These are phyloP conservation scores for Kryphioiulus occultus DNA, from an alignment of 2,888 invertebrate genomes.

Conservation along the genomic window DNA sequence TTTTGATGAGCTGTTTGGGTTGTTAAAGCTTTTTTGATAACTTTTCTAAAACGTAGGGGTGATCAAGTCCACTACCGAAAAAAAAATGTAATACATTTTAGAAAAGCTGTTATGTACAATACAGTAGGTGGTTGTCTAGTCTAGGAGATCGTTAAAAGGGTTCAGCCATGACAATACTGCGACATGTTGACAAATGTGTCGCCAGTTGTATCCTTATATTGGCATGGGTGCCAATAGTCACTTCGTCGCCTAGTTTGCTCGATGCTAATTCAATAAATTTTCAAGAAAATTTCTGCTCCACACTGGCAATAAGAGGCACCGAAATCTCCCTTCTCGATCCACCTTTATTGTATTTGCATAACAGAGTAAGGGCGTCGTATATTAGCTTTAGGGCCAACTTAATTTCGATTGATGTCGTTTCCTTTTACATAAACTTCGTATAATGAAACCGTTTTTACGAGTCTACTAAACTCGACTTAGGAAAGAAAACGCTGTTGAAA, in stretches of 20 bases:
- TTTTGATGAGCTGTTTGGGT: no score
- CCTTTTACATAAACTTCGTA: slow-evolving; percentile 6
- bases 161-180: neutral
- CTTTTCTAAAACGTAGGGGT: no score
- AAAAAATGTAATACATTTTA: no score
- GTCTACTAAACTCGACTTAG: slow-evolving; percentile 31
- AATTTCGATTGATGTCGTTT: slow-evolving; percentile 31
- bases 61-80: no score
- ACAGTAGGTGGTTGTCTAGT: no score
- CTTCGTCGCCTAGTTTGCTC: neutral
- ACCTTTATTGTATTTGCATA: slow-evolving; percentile 25
- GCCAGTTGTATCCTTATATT: neutral
- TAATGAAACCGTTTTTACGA: slow-evolving; percentile 31
- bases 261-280: slow-evolving; percentile 10
- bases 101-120: no score
- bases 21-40: no score
- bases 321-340: neutral
- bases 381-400: slow-evolving; percentile 24
- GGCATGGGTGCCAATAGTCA: neutral
- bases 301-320: neutral
- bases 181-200: neutral
- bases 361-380: slow-evolving; percentile 19
- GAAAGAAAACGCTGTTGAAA: no score
- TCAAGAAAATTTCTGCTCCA: neutral
- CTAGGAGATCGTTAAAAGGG: no score